Evolutionary conservation across 2,888 invertebrate species (phyloP), one percentile per base, ranked within the genome.

Genomic region (Volucella bombylans): DNA sequence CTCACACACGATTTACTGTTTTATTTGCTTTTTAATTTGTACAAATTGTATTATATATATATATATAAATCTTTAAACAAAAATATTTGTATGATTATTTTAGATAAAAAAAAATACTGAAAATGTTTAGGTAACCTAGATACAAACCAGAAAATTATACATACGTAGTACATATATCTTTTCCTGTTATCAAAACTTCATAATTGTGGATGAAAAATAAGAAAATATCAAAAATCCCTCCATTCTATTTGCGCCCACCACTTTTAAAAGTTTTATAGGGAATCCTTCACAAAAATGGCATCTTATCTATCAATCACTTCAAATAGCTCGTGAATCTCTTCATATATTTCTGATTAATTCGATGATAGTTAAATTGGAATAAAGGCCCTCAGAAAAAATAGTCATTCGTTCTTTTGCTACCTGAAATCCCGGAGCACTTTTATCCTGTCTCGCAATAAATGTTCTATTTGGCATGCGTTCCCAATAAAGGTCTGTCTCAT

Each of bases 1-100:
- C 47, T 41, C 49, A 14, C 31, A 39, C 12, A 57, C 41, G 45
- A 43, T 14, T 52, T 39, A 41, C 47, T 54, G 55, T 77, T 82
- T 79, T 73, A 67, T 82, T 77, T 71, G 57, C 57, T 82, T 87
- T 68, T 88, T 90, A 89, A 88, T 89, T 89, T 91, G 90, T 91
- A 91, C 91, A 91, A 91, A 90, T 89, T 91, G 90, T 91, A 91
- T 91, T 90, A 91, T 90, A 90, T 87, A 89, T 86, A 89, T 86
- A 82, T 86, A 85, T 87, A 87, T 86, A 87, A 83, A 82, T 86
- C 69, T 72, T 71, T 80, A 73, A 83, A 23, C 1, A 23, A 23
- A 83, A 71, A 50, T 65, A 83, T 50, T 65, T 83, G 65, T 80
- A 80, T 71, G 74, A 65, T 69, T 71, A 74, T 72, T 73, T 79